Evolutionary conservation across 2,888 invertebrate species (phyloP).

Genomic region (Leistus spinibarbis): DNA sequence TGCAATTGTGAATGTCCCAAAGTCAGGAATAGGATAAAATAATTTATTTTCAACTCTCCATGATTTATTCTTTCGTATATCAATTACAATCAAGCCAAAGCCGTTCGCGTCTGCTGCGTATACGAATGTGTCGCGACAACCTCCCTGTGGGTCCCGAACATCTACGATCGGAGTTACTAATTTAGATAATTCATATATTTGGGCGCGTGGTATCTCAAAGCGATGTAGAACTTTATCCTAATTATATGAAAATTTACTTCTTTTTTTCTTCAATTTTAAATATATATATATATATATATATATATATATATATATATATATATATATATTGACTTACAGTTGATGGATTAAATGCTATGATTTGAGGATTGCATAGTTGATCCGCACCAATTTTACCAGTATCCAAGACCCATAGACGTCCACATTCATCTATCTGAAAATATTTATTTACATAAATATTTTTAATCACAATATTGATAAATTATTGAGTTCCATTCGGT

Average conservation of each 20-base stretch:
- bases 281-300: neutral
- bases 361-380: too few species aligned
- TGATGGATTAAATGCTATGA: too few species aligned
- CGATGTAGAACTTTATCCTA: conserved; percentile 63
- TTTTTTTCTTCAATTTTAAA: neutral
- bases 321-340: too few species aligned
- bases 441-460: neutral
- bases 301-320: neutral
- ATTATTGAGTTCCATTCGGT: too few species aligned
- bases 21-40: conserved; percentile 69
- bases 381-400: conserved; percentile 66
- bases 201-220: conserved; percentile 63
- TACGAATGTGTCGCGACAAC: conserved; percentile 67
- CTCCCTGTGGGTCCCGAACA: conserved; percentile 56
- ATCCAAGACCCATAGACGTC: conserved; percentile 76
- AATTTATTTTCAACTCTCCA: conserved; percentile 69
- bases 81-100: conserved; percentile 68
- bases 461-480: too few species aligned
- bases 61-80: conserved; percentile 61
- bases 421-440: conserved; percentile 73
- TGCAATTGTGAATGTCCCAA: conserved; percentile 67
- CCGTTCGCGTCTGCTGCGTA: conserved; percentile 73
- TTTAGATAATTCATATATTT: conserved; percentile 60
- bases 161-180: conserved; percentile 71
- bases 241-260: neutral